Conservation (phyloP, 2,888 invertebrate species). For the Eilema sororculum region DNA sequence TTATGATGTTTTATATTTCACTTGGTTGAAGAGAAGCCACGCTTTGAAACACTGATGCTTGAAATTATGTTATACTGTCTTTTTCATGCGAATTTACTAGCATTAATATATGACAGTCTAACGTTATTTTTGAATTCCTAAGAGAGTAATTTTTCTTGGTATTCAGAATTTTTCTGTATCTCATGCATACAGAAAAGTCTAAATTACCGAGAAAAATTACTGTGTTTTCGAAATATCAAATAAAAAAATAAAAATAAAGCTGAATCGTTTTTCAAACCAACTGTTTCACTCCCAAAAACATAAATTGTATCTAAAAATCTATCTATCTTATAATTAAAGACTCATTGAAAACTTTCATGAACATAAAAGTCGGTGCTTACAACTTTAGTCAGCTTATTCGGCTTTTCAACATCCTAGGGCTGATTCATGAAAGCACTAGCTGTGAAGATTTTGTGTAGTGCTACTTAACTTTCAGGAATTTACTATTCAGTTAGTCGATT, state of each 20-base stretch:
- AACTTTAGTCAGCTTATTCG: not conserved
- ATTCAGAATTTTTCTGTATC: too few relatives aligned
- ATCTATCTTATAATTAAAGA: not conserved
- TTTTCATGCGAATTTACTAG: not conserved
- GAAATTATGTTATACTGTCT: not conserved
- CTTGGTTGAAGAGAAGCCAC: slow-evolving; percentile 28
- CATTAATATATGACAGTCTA: not conserved
- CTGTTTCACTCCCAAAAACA: not conserved
- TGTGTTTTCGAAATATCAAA: too few relatives aligned
- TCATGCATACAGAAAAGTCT: too few relatives aligned
- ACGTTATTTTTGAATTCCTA: not conserved
- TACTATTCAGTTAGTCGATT: not conserved
- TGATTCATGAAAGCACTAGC: not conserved
- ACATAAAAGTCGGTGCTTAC: not conserved
- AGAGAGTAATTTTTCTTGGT: not conserved
- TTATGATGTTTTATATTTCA: slow-evolving; percentile 43
- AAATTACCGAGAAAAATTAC: too few relatives aligned
- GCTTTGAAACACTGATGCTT: slow-evolving; percentile 3
- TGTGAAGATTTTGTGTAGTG: not conserved
- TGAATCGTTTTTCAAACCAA: too few relatives aligned
- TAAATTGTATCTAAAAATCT: not conserved
- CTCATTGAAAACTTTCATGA: not conserved
- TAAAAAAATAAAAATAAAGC: too few relatives aligned
- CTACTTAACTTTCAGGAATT: too few relatives aligned
- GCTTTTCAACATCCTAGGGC: not conserved